These are phyloP conservation scores for Tokudaia tokunoshimensis DNA, from an alignment of 2,797 vertebrate species.

Conservation along the genomic window DNA sequence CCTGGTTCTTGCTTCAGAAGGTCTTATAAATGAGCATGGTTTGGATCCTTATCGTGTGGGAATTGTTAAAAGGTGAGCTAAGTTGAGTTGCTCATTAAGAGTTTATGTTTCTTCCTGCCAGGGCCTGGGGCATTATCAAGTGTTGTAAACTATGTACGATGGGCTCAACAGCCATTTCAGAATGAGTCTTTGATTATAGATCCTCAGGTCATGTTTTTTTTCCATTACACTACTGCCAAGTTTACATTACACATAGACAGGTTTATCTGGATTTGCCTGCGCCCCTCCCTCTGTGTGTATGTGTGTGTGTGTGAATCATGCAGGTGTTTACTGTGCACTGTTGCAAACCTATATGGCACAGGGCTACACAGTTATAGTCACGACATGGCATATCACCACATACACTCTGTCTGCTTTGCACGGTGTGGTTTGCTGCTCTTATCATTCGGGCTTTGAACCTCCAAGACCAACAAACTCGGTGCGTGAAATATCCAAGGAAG, in stretches of 20 bases:
- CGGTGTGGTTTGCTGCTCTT: background rate
- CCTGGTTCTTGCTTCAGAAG: background rate
- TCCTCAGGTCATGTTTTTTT: background rate
- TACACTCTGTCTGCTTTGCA: background rate
- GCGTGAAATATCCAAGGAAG: background rate
- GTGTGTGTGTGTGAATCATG: background rate
- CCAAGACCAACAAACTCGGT: background rate
- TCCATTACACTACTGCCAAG: background rate
- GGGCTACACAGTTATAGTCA: background rate
- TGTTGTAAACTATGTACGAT: background rate
- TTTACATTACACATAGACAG: slow-evolving; percentile 33
- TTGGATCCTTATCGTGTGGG: slow-evolving; percentile 35
- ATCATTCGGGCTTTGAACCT: background rate
- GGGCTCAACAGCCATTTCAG: background rate
- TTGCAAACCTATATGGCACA: background rate
- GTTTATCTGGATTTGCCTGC: background rate
- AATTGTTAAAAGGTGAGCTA: slow-evolving; percentile 35
- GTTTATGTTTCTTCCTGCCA: background rate
- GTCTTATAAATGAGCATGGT: background rate
- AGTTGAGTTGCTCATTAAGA: background rate
- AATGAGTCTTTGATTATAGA: background rate
- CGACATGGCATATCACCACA: background rate
- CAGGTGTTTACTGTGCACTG: background rate
- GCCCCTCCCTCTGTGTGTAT: too few relatives aligned
- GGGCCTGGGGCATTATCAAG: background rate